phyloP scores from a whole-genome alignment of 2,888 invertebrate genomes.

The Cybosia mesomella region DNA sequence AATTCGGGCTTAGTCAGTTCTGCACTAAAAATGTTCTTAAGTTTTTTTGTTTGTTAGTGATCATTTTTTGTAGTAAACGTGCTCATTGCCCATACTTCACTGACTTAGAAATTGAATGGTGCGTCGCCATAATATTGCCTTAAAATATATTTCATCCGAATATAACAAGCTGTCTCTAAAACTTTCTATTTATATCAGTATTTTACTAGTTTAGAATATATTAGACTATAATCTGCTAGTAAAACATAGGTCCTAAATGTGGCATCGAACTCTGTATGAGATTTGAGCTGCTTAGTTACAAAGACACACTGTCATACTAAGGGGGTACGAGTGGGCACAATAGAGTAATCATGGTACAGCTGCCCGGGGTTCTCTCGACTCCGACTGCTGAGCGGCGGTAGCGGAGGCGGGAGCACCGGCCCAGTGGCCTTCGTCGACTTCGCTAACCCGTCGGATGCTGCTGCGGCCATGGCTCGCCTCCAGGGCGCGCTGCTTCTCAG shows the following conservation, averaged over 20 bases:
- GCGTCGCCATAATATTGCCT: neutral
- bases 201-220: neutral
- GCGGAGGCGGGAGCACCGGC: slow-evolving; percentile 84
- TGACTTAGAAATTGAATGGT: neutral
- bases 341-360: slow-evolving; percentile 90
- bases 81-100: neutral
- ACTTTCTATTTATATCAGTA: neutral
- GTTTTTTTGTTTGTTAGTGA: neutral
- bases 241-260: slow-evolving; percentile 19
- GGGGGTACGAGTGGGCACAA: slow-evolving; percentile 77
- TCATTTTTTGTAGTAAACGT: neutral
- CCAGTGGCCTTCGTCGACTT: slow-evolving; percentile 99
- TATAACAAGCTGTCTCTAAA: neutral
- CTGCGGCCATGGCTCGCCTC: slow-evolving; percentile 96
- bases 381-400: slow-evolving; percentile 96
- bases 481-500: slow-evolving; percentile 98
- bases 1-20: slow-evolving; percentile 1
- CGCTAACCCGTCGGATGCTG: slow-evolving; percentile 96
- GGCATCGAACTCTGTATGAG: slow-evolving; percentile 38
- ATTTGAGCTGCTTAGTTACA: slow-evolving; percentile 33
- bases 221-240: slow-evolving; percentile 3
- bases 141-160: neutral
- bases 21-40: neutral
- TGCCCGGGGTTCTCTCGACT: slow-evolving; percentile 99
- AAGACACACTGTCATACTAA: slow-evolving; percentile 56